Conservation (phyloP, 2,888 invertebrate species). For the Tridacna gigas region DNA sequence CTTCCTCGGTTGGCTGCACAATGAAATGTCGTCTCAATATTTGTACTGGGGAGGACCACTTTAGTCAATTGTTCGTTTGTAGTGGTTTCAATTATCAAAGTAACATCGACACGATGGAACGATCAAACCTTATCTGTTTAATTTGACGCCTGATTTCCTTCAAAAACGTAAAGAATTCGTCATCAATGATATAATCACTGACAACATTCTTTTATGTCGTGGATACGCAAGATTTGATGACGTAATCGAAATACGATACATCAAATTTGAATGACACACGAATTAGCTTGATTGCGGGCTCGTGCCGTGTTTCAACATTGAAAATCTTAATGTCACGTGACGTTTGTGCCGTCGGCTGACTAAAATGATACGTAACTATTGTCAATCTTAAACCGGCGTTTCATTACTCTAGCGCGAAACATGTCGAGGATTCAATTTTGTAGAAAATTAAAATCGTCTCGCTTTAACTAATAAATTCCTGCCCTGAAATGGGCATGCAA, state of each 20-base stretch:
- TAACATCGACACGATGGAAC: conserved; percentile 6
- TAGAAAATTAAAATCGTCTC: conserved; percentile 44
- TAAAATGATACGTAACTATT: conserved; percentile 14
- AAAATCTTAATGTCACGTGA: conserved; percentile 2
- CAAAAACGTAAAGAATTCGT: conserved; percentile 27
- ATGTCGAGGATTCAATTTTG: conserved; percentile 45
- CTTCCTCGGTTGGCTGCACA: no score
- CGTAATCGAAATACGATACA: conserved; percentile 58
- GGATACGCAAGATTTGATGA: conserved; percentile 42
- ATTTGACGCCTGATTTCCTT: conserved; percentile 25
- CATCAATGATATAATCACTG: conserved; percentile 14
- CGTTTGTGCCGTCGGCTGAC: conserved; percentile 6
- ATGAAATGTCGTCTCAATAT: conserved; percentile 2
- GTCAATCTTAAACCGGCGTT: conserved; percentile 10
- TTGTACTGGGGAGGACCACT: neutral
- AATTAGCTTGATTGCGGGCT: conserved; percentile 43
- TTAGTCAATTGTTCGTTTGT: neutral
- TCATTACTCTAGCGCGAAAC: conserved; percentile 13
- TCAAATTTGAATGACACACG: conserved; percentile 51
- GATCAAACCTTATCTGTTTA: conserved; percentile 19
- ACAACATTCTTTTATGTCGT: conserved; percentile 17
- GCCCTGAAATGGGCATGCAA: conserved; percentile 26
- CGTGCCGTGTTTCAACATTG: conserved; percentile 45
- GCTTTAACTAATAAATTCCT: conserved; percentile 41
- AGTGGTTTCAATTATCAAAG: conserved; percentile 1